phyloP scores from a whole-genome alignment of 1,140 invertebrate genomes.

The Lasioglossum albipes region DNA sequence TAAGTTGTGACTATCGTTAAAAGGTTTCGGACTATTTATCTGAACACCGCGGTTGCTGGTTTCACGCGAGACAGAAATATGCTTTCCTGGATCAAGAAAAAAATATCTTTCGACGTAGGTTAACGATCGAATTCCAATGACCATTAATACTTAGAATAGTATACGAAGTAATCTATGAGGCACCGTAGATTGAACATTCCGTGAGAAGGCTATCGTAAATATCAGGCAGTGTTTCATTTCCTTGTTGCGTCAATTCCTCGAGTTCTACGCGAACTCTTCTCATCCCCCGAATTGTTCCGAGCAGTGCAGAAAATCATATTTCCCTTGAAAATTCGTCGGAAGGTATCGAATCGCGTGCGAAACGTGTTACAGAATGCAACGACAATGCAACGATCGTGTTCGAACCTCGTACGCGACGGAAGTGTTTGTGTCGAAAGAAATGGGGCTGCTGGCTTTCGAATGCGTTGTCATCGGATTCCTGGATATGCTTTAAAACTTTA shows the following conservation, averaged over 20 bases:
- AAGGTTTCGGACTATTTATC: neutral
- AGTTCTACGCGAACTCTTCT: neutral
- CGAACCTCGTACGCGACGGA: neutral
- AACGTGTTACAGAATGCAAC: neutral
- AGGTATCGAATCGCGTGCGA: too few relatives aligned
- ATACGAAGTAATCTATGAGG: too few relatives aligned
- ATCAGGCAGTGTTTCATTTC: too few relatives aligned
- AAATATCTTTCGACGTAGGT: too few relatives aligned
- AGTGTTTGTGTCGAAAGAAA: neutral
- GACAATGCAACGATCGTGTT: slow-evolving; percentile 20
- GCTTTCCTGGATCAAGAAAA: too few relatives aligned
- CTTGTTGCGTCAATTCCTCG: too few relatives aligned
- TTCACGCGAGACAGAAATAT: too few relatives aligned
- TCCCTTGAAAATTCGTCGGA: neutral
- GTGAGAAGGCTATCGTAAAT: too few relatives aligned
- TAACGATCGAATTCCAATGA: too few relatives aligned
- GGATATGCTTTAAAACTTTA: slow-evolving; percentile 12
- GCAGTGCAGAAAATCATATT: neutral
- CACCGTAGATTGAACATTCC: too few relatives aligned
- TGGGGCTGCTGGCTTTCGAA: neutral
- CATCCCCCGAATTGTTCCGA: neutral
- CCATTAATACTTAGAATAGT: too few relatives aligned
- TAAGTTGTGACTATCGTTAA: neutral
- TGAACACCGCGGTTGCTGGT: too few relatives aligned
- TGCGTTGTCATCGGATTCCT: slow-evolving; percentile 6